Percentiles rank a stretch among this genome's conserved stretches.
These are phyloP conservation scores for Megalops atlanticus DNA, from an alignment of 2,113 vertebrate species.

Conservation along the genomic window DNA sequence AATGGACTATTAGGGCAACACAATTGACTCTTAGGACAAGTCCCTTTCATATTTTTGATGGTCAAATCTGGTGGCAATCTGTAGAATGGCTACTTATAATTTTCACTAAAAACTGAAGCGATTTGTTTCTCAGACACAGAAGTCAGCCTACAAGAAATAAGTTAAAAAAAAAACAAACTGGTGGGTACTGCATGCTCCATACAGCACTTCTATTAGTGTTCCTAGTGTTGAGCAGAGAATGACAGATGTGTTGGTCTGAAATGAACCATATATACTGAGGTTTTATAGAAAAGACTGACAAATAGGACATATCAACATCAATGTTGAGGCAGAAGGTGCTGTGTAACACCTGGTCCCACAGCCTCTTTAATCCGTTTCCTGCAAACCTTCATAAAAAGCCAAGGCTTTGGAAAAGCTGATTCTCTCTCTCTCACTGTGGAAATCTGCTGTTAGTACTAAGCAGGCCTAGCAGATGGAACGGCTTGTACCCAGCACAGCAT, in stretches of 20 bases:
- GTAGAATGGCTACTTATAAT: not conserved
- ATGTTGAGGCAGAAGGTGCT: not conserved
- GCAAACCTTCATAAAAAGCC: not conserved
- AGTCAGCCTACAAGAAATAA: not conserved
- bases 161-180: not conserved
- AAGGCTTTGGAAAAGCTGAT: not conserved
- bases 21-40: too few relatives aligned
- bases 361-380: not conserved
- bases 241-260: not conserved
- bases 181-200: not conserved
- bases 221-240: not conserved
- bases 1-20: too few relatives aligned
- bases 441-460: conserved; percentile 31
- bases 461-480: conserved; percentile 25
- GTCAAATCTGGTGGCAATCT: not conserved
- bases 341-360: not conserved
- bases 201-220: not conserved
- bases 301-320: not conserved
- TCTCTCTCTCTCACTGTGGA: conserved; percentile 29
- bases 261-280: not conserved
- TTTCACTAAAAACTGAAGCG: too few relatives aligned
- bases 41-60: too few relatives aligned
- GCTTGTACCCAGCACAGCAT: not conserved
- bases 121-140: not conserved
- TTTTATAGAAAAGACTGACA: not conserved